Evolutionary conservation across 2,888 invertebrate species (phyloP).

Genomic region (Sialis lutaria): DNA sequence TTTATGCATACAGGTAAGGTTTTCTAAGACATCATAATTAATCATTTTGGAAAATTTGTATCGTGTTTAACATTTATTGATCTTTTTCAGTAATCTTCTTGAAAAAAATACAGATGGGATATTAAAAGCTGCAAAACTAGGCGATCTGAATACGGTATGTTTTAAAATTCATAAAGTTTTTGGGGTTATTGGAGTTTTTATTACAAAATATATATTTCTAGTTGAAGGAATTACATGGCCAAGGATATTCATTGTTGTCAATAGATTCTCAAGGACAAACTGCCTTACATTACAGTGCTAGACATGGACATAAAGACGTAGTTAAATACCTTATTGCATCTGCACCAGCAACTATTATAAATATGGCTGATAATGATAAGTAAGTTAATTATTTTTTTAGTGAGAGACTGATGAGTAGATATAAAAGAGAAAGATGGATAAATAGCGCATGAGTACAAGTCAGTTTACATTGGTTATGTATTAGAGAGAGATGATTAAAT

Average conservation of each 20-base stretch:
- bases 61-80: not conserved
- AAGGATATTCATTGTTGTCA: constrained; percentile 68
- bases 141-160: constrained; percentile 60
- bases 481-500: no score
- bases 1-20: constrained; percentile 51
- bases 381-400: no score
- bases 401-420: no score
- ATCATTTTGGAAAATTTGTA: no score
- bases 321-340: constrained; percentile 75
- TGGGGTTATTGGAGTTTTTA: not conserved
- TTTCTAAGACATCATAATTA: not conserved
- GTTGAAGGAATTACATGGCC: constrained; percentile 69
- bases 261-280: constrained; percentile 77
- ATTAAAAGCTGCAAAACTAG: constrained; percentile 67
- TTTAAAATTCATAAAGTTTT: not conserved
- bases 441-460: no score
- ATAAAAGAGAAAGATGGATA: no score
- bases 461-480: no score
- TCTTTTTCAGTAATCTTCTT: constrained; percentile 49
- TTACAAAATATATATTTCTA: constrained; percentile 18
- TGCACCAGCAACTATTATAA: constrained; percentile 66
- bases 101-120: constrained; percentile 71
- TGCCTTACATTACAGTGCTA: constrained; percentile 74
- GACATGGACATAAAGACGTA: constrained; percentile 77
- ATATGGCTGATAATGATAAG: constrained; percentile 75